phyloP scores from a whole-genome alignment of 2,888 invertebrate genomes.

The Leptinotarsa tumamoca region DNA sequence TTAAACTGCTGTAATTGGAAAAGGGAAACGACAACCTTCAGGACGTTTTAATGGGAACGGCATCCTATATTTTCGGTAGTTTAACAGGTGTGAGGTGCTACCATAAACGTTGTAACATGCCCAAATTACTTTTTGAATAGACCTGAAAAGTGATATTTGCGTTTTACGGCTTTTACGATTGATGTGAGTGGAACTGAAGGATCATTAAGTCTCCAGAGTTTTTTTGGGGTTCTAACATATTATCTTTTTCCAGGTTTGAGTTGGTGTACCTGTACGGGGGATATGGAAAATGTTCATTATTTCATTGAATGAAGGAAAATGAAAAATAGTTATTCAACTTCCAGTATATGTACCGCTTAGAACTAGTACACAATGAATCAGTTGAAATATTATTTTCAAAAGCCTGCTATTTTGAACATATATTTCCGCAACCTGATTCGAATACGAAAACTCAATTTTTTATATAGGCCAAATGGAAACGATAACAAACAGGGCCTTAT shows the following conservation, averaged over 20 bases:
- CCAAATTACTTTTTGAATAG: slow-evolving; percentile 12
- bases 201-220: not conserved
- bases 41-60: slow-evolving; percentile 14
- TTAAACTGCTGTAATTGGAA: slow-evolving; percentile 30
- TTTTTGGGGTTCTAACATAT: slow-evolving; percentile 1
- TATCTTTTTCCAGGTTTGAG: not conserved
- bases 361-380: too few relatives aligned
- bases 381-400: too few relatives aligned
- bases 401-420: too few relatives aligned
- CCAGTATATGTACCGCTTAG: too few relatives aligned
- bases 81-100: slow-evolving; percentile 11
- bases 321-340: not conserved
- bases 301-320: not conserved
- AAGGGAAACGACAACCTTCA: slow-evolving; percentile 22
- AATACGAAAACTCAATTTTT: too few relatives aligned
- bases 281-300: too few relatives aligned
- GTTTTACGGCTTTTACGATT: slow-evolving; percentile 11
- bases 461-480: too few relatives aligned
- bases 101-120: slow-evolving; percentile 8
- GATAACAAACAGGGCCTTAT: too few relatives aligned
- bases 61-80: slow-evolving; percentile 8
- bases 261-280: not conserved
- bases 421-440: too few relatives aligned
- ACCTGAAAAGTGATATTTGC: slow-evolving; percentile 7
- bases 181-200: not conserved